phyloP scores from a whole-genome alignment of 1,140 invertebrate genomes.

The Drosophila pallidifrons region DNA sequence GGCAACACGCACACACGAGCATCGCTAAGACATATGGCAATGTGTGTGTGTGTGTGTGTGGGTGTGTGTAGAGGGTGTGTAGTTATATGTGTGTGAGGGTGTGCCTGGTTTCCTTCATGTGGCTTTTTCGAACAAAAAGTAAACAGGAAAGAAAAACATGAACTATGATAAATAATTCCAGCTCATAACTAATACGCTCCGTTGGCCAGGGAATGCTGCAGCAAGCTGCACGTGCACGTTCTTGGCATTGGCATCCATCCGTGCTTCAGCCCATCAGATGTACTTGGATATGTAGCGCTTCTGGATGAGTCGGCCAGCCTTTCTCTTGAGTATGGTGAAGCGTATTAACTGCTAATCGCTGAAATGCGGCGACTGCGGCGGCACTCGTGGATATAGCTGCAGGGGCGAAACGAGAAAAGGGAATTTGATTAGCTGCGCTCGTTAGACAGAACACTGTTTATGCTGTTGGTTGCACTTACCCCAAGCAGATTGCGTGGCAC shows the following conservation, averaged over 20 bases:
- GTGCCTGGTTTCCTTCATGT: conserved; percentile 66
- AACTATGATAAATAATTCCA: conserved; percentile 71
- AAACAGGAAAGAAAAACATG: conserved; percentile 75
- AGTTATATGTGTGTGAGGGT: conserved; percentile 12
- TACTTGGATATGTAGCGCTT: conserved; percentile 84
- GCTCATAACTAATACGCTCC: conserved; percentile 61
- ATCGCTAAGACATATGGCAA: conserved; percentile 32
- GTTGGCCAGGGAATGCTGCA: conserved; percentile 19
- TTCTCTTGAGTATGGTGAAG: conserved; percentile 78
- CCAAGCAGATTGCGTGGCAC: conserved; percentile 97
- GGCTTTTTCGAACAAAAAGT: conserved; percentile 78
- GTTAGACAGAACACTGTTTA: background rate
- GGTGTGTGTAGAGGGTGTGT: background rate
- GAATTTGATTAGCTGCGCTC: conserved; percentile 19
- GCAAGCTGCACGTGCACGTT: conserved; percentile 63
- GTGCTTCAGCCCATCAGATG: conserved; percentile 56
- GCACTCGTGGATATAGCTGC: conserved; percentile 87
- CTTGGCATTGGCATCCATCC: conserved; percentile 60
- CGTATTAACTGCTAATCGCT: conserved; percentile 85
- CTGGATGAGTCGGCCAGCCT: conserved; percentile 80
- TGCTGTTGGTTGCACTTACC: conserved; percentile 87
- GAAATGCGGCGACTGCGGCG: conserved; percentile 84
- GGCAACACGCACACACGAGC: conserved; percentile 32
- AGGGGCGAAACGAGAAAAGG: background rate
- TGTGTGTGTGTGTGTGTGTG: conserved; percentile 38